Evolutionary conservation across 2,113 vertebrate genomes (phyloP), one percentile per base, ranked within the genome.

Genomic region (Empidonax alnorum): DNA sequence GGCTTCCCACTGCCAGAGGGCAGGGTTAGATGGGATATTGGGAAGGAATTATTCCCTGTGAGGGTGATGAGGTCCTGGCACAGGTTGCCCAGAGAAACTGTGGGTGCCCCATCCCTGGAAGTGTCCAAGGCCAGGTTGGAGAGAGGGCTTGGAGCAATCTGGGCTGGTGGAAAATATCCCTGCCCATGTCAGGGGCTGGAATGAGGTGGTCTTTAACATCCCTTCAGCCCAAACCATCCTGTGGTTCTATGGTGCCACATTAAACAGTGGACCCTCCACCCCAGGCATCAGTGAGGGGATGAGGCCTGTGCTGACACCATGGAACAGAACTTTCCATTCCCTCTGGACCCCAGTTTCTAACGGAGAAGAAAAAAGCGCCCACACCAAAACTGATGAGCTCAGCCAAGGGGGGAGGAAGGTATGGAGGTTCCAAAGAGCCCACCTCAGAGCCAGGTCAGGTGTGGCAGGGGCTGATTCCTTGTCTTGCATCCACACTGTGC

Each of bases 71-170:
- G 25, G 13, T 41, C 39, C 66, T 41, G 41, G 28, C n/a, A 14
- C 39, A 78, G 46, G 85, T 6, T 80, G 4, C 8, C 31, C 50
- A 73, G 44, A 88, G 59, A 6, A 80, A 25, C 76, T 56, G 49
- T 2, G 35, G 44, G 30, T 89, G 77, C 2, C 27, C 44, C 42
- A 65, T 73, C 75, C 42, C 22, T 66, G 23, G 44, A 0, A 52
- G 27, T 44, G 61, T 2, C 18, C 27, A 10, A 46, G 39, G 39
- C 28, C 52, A 74, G 39, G 52, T 0, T 82, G 44, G 69, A 82
- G 0, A 0, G 27, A 23, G 18, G 35, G 35, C 15, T 73, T 39
- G 33, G 10, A 39, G 23, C 28, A 28, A 0, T 4, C 10, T 59
- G 52, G 59, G 6, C 10, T 1, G 31, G 33, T 28, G 53, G 23